Base-by-base conservation (phyloP, 1,140 invertebrate genomes). In the Drosophila kikkawai region DNA sequence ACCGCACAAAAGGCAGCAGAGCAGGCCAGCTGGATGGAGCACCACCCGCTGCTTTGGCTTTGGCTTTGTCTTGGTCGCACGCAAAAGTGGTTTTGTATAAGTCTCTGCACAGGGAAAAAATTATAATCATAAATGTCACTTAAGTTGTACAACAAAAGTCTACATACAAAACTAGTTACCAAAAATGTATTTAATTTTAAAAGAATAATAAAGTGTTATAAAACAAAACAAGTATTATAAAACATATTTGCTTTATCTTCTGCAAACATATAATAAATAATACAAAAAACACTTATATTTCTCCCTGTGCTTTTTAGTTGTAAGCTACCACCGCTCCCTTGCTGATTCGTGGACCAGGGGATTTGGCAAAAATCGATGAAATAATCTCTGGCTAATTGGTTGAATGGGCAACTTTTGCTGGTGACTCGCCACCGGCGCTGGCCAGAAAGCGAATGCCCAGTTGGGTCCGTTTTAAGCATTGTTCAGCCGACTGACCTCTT, bases 331-430 rank as follows among this genome's bases (percentile, higher is more conserved):
- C 1, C 1, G 11, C 26, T 55, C 61, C 17, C 44, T 29, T 44
- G 63, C 5, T 19, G 29, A 50, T 67, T 67, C 17, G 36, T 5
- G 17, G 36, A 26, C 34, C 36, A 8, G 8, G 65, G 44, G 32
- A 66, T 64, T 68, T 48, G 44, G 29, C 34, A 77, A 68, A 77
- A 68, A 55, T 77, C 75, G 47, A 77, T 77, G 74, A 67, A 77
- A 75, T 77, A 67, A 76, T 75, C 74, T 77, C 50, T 42, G 74
- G 48, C 75, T 77, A 77, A 77, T 77, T 77, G 75, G 74, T 77
- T 68, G 55, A 68, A 76, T 59, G 63, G 73, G 50, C 19, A 75
- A 75, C 71, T 75, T 75, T 75, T 63, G 26, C 74, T 32, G 32
- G 48, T 22, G 75, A 69, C 60, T 76, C 61, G 22, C 17, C 29